These are phyloP conservation scores for Dynastes tityus DNA, from an alignment of 2,888 invertebrate species.

Conservation along the genomic window DNA sequence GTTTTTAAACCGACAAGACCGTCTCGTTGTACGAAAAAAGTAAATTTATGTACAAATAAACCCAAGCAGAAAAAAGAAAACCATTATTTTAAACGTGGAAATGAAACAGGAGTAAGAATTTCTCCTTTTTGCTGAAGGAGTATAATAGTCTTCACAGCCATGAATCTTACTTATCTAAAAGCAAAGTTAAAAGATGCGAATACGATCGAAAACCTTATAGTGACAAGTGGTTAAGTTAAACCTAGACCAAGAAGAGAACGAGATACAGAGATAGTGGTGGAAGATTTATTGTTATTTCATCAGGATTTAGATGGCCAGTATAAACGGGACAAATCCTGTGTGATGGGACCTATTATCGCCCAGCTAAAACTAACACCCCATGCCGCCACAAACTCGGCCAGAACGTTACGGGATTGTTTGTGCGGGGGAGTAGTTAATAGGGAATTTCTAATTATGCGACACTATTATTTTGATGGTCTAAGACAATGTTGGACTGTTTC, in stretches of 20 bases:
- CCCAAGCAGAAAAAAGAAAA: slow-evolving; percentile 18
- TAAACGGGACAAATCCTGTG: slow-evolving; percentile 66
- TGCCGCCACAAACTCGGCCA: slow-evolving; percentile 50
- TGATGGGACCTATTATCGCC: slow-evolving; percentile 66
- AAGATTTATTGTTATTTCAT: slow-evolving; percentile 69
- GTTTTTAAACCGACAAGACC: slow-evolving; percentile 6
- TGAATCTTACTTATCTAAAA: slow-evolving; percentile 66
- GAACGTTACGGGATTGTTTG: slow-evolving; percentile 21
- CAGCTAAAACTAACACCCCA: slow-evolving; percentile 58
- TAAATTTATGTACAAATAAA: slow-evolving; percentile 40
- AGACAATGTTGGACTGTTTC: background rate
- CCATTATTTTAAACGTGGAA: slow-evolving; percentile 31
- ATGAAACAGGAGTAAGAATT: slow-evolving; percentile 32
- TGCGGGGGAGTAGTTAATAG: background rate
- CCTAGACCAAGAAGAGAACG: slow-evolving; percentile 54
- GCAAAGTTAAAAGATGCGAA: slow-evolving; percentile 67
- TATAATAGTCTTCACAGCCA: slow-evolving; percentile 58
- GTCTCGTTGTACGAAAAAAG: background rate
- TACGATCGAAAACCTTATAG: slow-evolving; percentile 64
- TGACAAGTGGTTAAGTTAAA: slow-evolving; percentile 66
- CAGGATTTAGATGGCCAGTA: slow-evolving; percentile 66
- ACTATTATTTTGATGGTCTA: slow-evolving; percentile 54
- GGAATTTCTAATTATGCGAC: slow-evolving; percentile 55
- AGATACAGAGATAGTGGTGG: slow-evolving; percentile 66
- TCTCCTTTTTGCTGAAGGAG: slow-evolving; percentile 41